Evolutionary conservation across 2,888 invertebrate species (phyloP).

Genomic region (Minunthozetes semirufus): DNA sequence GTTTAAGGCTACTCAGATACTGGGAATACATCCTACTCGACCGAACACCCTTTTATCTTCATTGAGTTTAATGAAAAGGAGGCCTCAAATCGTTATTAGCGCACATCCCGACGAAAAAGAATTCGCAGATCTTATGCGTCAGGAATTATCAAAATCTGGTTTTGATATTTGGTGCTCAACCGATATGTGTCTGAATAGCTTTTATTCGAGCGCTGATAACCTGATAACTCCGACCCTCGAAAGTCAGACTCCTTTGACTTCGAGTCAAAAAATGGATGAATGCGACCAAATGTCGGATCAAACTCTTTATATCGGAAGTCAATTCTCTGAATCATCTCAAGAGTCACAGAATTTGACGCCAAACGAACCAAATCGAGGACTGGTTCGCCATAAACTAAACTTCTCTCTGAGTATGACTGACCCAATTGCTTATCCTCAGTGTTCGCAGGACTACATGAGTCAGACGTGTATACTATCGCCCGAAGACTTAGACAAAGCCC

Average conservation of each 20-base stretch:
- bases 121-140: constrained; percentile 31
- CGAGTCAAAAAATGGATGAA: neutral
- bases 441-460: neutral
- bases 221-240: neutral
- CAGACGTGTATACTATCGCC: neutral
- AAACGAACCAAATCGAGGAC: neutral
- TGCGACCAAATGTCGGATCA: constrained; percentile 2
- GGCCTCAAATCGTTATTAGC: constrained; percentile 39
- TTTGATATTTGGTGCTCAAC: constrained; percentile 41
- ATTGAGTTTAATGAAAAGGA: neutral
- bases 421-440: neutral
- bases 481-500: constrained; percentile 9
- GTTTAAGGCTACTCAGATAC: neutral
- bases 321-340: neutral
- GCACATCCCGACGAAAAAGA: constrained; percentile 40
- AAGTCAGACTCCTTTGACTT: neutral
- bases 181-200: constrained; percentile 28
- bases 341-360: neutral
- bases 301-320: neutral
- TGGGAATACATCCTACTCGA: neutral
- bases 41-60: neutral
- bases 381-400: neutral
- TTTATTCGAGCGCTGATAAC: neutral
- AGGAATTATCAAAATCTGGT: constrained; percentile 18
- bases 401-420: constrained; percentile 1